phyloP scores from a whole-genome alignment of 2,797 vertebrate species.

The Crax fasciolata region DNA sequence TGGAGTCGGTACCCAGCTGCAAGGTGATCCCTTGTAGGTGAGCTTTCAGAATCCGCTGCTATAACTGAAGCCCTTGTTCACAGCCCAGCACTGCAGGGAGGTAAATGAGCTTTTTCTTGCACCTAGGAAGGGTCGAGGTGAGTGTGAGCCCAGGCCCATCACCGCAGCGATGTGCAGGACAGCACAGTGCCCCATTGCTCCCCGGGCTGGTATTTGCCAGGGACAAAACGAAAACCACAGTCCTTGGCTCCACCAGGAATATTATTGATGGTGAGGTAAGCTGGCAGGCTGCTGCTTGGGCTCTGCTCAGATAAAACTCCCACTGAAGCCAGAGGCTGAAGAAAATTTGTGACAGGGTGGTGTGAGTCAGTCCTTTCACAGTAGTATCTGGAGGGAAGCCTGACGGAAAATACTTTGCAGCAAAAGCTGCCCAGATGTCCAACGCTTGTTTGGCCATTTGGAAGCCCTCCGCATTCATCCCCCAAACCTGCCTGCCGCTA shows the following conservation, averaged over 20 bases:
- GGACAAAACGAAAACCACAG: background rate
- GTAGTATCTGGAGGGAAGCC: constrained; percentile 46
- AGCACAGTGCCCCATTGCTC: background rate
- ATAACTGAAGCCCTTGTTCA: background rate
- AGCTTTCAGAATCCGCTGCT: background rate
- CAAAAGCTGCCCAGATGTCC: constrained; percentile 39
- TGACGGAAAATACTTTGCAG: constrained; percentile 58
- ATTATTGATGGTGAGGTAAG: constrained; percentile 12
- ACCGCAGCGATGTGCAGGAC: background rate
- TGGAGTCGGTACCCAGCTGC: background rate
- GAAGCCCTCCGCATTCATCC: constrained; percentile 31
- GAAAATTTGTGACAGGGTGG: background rate
- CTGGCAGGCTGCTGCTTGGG: background rate
- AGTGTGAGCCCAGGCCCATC: background rate
- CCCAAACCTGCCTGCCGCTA: background rate
- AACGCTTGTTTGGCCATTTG: background rate
- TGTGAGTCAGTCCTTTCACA: constrained; percentile 52
- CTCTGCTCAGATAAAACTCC: constrained; percentile 23
- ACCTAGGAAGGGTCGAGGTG: background rate
- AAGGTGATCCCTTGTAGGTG: rapidly evolving
- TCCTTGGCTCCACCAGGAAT: background rate
- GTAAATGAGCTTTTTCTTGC: background rate
- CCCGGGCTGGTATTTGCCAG: background rate
- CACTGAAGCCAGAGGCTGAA: constrained; percentile 26
- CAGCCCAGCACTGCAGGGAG: background rate